Evolutionary conservation across 2,797 vertebrate genomes (phyloP), one percentile per base, ranked within the genome.

Genomic region (Anguilla anguilla): DNA sequence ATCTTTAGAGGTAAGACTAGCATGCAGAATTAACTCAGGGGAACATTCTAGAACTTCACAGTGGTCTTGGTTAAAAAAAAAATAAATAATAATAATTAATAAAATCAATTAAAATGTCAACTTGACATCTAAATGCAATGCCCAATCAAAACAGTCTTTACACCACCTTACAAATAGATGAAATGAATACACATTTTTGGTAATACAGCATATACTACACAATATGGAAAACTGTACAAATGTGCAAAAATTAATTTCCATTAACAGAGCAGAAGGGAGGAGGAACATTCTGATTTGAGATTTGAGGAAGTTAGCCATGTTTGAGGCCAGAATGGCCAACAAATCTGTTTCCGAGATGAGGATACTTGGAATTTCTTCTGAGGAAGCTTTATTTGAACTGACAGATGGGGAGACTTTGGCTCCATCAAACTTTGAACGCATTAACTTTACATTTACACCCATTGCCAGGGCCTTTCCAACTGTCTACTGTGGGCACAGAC

Each of bases 361-460:
- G 64, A 10, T 43, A 84, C 79, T 85, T 84, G 74, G 83, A 57
- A 74, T 74, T 46, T 85, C 53, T 79, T 57, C 82, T 28, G 67
- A 83, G 53, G 53, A 85, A 39, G 82, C 72, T 85, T 88, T 11
- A 59, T 85, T 43, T 59, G 55, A 79, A 85, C 22, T 15, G 35
- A 57, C 87, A 88, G 87, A 88, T 72, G 82, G 86, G 64, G 87
- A 39, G 17, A 22, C 46, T 53, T 59, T 57, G 84, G 67, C n/a
- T 31, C 25, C n/a, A 19, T 49, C 6, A 85, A 88, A 77, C 31
- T 79, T 85, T 77, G 49, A 81, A 51, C 22, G 35, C 59, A 46
- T 53, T 72, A 28, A 85, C 51, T 88, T 88, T 88, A 46, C 31
- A 4, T 35, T 69, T 57, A 64, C 82, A 55, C 61, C 64, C 79